Base-by-base conservation (phyloP, 2,113 vertebrate genomes). In the Motacilla alba region DNA sequence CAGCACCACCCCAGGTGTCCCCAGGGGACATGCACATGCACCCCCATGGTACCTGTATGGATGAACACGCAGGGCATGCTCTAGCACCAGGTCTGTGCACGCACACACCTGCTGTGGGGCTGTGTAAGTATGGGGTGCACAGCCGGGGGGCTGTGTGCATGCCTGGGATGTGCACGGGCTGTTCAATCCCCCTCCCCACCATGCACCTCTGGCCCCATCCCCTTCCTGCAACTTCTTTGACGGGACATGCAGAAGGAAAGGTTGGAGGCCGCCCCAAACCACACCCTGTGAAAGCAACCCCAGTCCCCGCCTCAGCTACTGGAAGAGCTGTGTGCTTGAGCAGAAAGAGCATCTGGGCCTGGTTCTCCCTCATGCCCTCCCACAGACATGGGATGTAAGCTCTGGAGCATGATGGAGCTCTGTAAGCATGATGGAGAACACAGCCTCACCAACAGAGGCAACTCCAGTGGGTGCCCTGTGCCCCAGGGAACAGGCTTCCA, bases 221-320 rank as follows among this genome's bases (percentile, higher is more conserved):
- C 23, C 30, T 50, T 89, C 52, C 80, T 79, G 67, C 15, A 46
- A 69, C 12, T 4, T 3, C 35, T 74, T 1, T 69, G n/a, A 70
- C 39, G 8, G 23, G 22, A 43, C 1, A 66, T 15, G 15, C 1
- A 27, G 43, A 31, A 75, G 9, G 26, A 85, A 74, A 30, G 9
- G 15, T 15, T 39, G 37, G 12, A 72, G 52, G 5, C 8, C 6
- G 0, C 6, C 22, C 8, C 2, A 14, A 73, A 11, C 11, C 3
- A 28, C 30, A 35, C 14, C 26, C 11, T 11, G 2, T 2, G 6
- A 27, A 10, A 4, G 23, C 30, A 62, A 49, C 16, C 12, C 26
- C 1, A 3, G 39, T 3, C 13, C 30, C 27, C 0, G 0, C 13
- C 13, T 30, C 4, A 0, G 3, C 2, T 6, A 9, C 33, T 4